These are phyloP conservation scores for Aphelenchoides avenae DNA, from an alignment of 1,140 invertebrate species.

Conservation along the genomic window DNA sequence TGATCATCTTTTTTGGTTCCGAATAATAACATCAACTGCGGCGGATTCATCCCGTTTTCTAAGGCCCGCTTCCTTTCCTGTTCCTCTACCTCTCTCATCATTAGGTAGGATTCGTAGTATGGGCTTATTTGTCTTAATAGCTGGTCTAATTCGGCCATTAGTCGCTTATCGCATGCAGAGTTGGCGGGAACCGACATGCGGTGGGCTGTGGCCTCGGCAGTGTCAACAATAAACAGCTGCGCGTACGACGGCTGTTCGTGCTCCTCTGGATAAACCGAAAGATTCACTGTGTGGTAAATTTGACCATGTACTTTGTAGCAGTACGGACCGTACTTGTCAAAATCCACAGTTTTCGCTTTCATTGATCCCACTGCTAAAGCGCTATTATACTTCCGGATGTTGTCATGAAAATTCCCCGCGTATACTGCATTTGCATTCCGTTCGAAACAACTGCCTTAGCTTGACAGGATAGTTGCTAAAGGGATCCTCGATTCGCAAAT, in stretches of 20 bases:
- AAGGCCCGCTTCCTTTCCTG: not conserved
- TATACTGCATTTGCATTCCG: too few species aligned
- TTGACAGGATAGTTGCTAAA: too few species aligned
- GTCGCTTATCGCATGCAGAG: not conserved
- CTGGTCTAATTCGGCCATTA: constrained; percentile 9
- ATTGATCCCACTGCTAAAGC: constrained; percentile 11
- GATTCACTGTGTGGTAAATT: constrained; percentile 31
- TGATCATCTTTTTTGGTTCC: constrained; percentile 1
- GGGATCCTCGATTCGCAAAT: too few species aligned
- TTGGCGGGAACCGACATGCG: not conserved
- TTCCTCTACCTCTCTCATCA: constrained; percentile 7
- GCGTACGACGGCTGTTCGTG: constrained; percentile 20
- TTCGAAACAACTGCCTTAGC: too few species aligned
- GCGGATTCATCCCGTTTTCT: constrained; percentile 1
- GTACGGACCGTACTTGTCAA: too few species aligned
- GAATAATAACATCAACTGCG: constrained; percentile 3
- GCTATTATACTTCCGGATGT: constrained; percentile 6
- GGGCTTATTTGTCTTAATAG: constrained; percentile 7
- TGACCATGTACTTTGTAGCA: constrained; percentile 37
- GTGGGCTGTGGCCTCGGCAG: constrained; percentile 19
- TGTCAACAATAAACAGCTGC: constrained; percentile 21
- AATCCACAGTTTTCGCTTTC: constrained; percentile 7
- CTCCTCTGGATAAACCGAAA: constrained; percentile 19
- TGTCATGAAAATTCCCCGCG: too few species aligned
- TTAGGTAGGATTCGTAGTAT: constrained; percentile 3